These are phyloP conservation scores for Eremobia ochroleuca DNA, from an alignment of 2,888 invertebrate genomes.

Conservation along the genomic window DNA sequence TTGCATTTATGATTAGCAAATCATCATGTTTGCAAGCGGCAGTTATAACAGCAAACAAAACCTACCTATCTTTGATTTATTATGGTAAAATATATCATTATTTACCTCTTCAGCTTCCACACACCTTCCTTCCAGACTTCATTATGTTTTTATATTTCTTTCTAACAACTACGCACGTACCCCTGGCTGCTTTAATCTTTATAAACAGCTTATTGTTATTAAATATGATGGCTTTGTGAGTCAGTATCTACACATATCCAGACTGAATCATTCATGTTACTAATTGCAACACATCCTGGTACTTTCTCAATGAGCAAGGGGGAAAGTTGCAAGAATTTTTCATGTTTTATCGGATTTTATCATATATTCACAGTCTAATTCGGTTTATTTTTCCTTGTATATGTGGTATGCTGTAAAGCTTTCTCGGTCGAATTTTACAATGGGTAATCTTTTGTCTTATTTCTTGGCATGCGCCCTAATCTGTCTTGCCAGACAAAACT, in stretches of 20 bases:
- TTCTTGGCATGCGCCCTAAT: constrained; percentile 34
- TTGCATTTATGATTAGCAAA: not conserved
- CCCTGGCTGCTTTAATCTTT: constrained; percentile 10
- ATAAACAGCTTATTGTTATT: constrained; percentile 29
- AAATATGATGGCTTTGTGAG: constrained; percentile 34
- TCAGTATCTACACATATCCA: constrained; percentile 31
- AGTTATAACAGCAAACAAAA: constrained; percentile 8
- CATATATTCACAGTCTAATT: not conserved
- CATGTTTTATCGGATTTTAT: constrained; percentile 10
- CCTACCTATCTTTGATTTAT: constrained; percentile 17
- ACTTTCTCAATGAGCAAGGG: constrained; percentile 4
- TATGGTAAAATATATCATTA: not conserved
- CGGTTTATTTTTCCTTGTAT: not conserved
- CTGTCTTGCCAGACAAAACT: constrained; percentile 26
- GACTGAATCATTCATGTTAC: constrained; percentile 47
- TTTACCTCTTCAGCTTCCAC: constrained; percentile 4
- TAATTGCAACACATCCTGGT: constrained; percentile 42
- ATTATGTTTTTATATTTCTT: constrained; percentile 22
- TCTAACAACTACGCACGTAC: not conserved
- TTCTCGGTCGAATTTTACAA: not conserved
- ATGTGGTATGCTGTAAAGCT: not conserved
- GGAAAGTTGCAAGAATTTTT: constrained; percentile 17
- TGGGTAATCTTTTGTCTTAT: constrained; percentile 6
- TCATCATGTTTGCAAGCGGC: not conserved
- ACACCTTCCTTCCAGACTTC: not conserved